phyloP scores from a whole-genome alignment of 2,888 invertebrate genomes.

The Meganola albula region DNA sequence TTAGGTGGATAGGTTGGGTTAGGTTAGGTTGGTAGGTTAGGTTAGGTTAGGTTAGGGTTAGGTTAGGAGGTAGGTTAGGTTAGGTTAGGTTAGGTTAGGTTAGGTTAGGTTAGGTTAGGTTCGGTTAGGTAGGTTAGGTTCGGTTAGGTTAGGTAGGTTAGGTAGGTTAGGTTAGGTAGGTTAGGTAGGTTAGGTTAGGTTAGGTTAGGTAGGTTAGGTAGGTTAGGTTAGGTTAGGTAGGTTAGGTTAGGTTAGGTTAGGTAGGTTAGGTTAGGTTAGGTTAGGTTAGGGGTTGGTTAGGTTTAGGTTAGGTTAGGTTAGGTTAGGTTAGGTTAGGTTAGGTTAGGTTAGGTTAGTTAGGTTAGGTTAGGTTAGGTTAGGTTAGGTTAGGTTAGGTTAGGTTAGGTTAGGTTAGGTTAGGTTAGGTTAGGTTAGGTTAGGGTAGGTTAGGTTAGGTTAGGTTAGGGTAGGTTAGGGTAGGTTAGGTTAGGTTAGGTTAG shows the following conservation, averaged over 20 bases:
- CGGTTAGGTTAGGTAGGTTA: conserved; percentile 1
- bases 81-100: conserved; percentile 7
- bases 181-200: conserved; percentile 7
- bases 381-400: conserved; percentile 14
- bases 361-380: conserved; percentile 14
- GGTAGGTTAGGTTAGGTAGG: conserved; percentile 5
- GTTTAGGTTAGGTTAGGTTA: conserved; percentile 23
- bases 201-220: conserved; percentile 9
- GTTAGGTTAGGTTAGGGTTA: conserved; percentile 6
- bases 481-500: conserved; percentile 6
- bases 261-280: conserved; percentile 14
- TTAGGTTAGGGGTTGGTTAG: conserved; percentile 15
- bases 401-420: conserved; percentile 12
- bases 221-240: conserved; percentile 16
- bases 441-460: conserved; percentile 17
- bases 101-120: conserved; percentile 5
- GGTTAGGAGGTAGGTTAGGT: conserved; percentile 4
- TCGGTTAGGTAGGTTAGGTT: conserved; percentile 2
- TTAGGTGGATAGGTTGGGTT: conserved; percentile 6
- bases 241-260: conserved; percentile 25
- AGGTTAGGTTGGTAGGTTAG: conserved; percentile 4
- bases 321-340: conserved; percentile 24
- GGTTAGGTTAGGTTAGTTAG: conserved; percentile 15
- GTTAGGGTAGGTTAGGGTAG: conserved; percentile 16
- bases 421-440: conserved; percentile 12